Evolutionary conservation across 2,797 vertebrate species (phyloP), one percentile per base, ranked within the genome.

Genomic region (Macropodus opercularis): DNA sequence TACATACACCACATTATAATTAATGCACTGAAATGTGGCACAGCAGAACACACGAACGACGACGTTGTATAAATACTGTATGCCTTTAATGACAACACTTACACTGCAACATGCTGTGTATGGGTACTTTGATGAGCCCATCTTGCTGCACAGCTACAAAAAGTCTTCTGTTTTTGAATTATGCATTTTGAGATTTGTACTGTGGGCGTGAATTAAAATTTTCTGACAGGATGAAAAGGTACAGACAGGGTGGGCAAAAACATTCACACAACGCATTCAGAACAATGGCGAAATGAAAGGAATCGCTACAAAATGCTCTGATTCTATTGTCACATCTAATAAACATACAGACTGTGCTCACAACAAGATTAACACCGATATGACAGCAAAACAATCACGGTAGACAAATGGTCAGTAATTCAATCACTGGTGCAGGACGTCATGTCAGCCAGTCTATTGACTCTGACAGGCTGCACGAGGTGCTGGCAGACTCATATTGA

Each of bases 351-450:
- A 80, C 75, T 63, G 40, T 31, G 4, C 27, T 58, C 67, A 75
- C 63, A 67, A 80, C n/a, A 22, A 80, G 72, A 87, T 87, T 83
- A 86, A 78, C 54, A 32, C 58, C 73, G 81, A 83, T 80, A 86
- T 77, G 81, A 89, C 85, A 79, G 81, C 65, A 84, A 87, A 82
- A 89, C 84, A 88, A 89, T 89, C 72, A 89, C 63, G 76, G 85
- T 36, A 80, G 88, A 90, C 86, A 90, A 91, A 88, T 86, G 83
- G 68, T 69, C 66, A 81, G 87, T 92, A 91, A 93, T 92, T 92
- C 89, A 91, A 90, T 91, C 87, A 87, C 47, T 74, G 64, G 75
- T 72, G 83, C 78, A 86, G 85, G 79, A 85, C 84, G 88, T 87
- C 88, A 87, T 83, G 87, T 87, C 83, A 81, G 79, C 40, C 69